Conservation (phyloP, 2,113 vertebrate genomes). For the Melanostigma gelatinosum region DNA sequence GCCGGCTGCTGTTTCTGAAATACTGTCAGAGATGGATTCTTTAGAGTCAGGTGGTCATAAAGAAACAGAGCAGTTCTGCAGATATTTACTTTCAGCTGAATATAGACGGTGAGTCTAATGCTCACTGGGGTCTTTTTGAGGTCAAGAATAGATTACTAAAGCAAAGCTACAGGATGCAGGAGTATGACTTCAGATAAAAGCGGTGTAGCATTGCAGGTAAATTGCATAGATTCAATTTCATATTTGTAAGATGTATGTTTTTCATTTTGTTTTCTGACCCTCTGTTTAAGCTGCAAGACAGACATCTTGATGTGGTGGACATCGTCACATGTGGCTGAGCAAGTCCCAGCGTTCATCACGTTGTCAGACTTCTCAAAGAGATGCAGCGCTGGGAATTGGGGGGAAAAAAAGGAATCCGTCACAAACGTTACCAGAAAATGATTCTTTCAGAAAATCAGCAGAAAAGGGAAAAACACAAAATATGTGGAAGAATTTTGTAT, state of each 20-base stretch:
- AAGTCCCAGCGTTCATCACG: slow-evolving; percentile 84
- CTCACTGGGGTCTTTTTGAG: background rate
- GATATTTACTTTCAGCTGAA: slow-evolving; percentile 33
- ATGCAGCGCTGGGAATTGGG: slow-evolving; percentile 77
- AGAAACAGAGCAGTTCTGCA: slow-evolving; percentile 36
- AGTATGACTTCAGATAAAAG: background rate
- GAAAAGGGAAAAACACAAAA: background rate
- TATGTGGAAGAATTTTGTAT: background rate
- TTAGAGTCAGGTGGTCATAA: slow-evolving; percentile 20
- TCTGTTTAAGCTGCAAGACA: slow-evolving; percentile 92
- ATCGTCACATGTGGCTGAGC: slow-evolving; percentile 94
- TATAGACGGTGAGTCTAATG: slow-evolving; percentile 11
- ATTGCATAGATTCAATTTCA: background rate
- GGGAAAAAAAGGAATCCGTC: slow-evolving; percentile 1
- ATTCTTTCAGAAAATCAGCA: background rate
- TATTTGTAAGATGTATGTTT: background rate
- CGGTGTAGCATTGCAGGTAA: background rate
- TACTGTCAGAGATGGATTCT: slow-evolving; percentile 18
- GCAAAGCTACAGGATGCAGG: too few species aligned
- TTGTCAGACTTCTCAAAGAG: slow-evolving; percentile 89
- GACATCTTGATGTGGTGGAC: slow-evolving; percentile 95
- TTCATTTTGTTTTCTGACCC: background rate
- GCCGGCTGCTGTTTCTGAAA: slow-evolving; percentile 48
- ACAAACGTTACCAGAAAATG: background rate
- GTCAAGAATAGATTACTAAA: background rate